Percentiles rank a stretch among this genome's conserved stretches.
Conservation (phyloP, 2,888 invertebrate species). For the Cosmorhoe ocellata region DNA sequence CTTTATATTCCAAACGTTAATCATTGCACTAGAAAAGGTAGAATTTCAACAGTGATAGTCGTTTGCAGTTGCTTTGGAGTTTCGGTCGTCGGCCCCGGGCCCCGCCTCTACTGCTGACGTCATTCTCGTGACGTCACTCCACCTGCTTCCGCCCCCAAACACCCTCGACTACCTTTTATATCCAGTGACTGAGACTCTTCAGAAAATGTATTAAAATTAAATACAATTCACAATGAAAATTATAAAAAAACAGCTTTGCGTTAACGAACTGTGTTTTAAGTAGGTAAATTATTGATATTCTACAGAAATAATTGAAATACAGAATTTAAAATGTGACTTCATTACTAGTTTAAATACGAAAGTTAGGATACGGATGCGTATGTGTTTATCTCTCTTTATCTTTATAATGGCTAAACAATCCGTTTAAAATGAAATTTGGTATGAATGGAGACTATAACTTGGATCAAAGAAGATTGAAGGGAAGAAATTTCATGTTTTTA, state of each 20-base stretch:
- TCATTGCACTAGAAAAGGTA: background rate
- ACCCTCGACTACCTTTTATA: constrained; percentile 34
- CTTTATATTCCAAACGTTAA: background rate
- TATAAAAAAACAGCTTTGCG: constrained; percentile 25
- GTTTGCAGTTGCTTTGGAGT: constrained; percentile 30
- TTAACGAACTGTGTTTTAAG: background rate
- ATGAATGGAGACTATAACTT: too few species aligned
- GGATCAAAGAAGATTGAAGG: too few species aligned
- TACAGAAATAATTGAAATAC: too few species aligned
- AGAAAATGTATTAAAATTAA: constrained; percentile 50
- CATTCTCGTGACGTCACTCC: constrained; percentile 70
- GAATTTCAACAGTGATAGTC: constrained; percentile 21
- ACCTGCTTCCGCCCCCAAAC: constrained; percentile 52
- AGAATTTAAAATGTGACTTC: too few species aligned
- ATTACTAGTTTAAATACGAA: too few species aligned
- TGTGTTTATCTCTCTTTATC: too few species aligned
- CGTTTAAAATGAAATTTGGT: too few species aligned
- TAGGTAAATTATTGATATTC: background rate
- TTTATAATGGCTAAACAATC: too few species aligned
- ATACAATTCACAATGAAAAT: constrained; percentile 42
- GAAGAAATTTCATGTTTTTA: too few species aligned
- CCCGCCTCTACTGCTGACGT: constrained; percentile 69
- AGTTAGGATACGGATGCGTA: too few species aligned
- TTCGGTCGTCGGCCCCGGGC: constrained; percentile 63
- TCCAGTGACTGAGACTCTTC: constrained; percentile 49